Evolutionary conservation across 1,140 invertebrate genomes (phyloP).

Genomic region (Drosophila elegans): DNA sequence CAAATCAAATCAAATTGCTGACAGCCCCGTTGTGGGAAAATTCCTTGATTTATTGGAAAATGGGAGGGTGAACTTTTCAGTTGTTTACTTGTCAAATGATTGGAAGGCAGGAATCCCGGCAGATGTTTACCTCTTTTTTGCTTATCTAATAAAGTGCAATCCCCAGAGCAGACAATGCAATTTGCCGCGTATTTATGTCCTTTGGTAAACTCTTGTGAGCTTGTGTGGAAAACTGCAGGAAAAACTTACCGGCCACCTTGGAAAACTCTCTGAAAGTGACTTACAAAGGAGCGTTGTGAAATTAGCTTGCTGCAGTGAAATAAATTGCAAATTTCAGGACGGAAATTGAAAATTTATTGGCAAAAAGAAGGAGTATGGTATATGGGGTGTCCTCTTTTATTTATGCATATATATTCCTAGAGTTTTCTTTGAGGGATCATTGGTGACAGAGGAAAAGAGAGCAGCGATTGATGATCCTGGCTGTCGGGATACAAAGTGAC

Average conservation of each 20-base stretch:
- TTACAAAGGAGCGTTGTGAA: slow-evolving; percentile 23
- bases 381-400: no score
- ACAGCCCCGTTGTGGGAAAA: slow-evolving; percentile 17
- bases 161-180: slow-evolving; percentile 34
- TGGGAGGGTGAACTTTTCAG: not conserved
- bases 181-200: slow-evolving; percentile 35
- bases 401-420: slow-evolving; percentile 3
- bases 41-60: slow-evolving; percentile 32
- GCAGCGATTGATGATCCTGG: slow-evolving; percentile 42
- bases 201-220: slow-evolving; percentile 22
- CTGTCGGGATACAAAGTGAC: slow-evolving; percentile 55
- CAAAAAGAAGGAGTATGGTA: slow-evolving; percentile 37
- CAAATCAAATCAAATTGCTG: slow-evolving; percentile 61
- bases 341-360: slow-evolving; percentile 72
- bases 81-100: slow-evolving; percentile 28
- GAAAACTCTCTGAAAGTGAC: slow-evolving; percentile 41
- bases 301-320: slow-evolving; percentile 54
- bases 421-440: slow-evolving; percentile 6
- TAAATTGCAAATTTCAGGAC: slow-evolving; percentile 63
- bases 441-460: not conserved
- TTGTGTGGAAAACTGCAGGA: slow-evolving; percentile 37
- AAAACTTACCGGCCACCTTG: slow-evolving; percentile 16
- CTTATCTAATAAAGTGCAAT: slow-evolving; percentile 13
- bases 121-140: slow-evolving; percentile 12
- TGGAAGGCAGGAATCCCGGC: not conserved